Base-by-base conservation (phyloP, 2,888 invertebrate genomes). In the Heliothis peltigera region DNA sequence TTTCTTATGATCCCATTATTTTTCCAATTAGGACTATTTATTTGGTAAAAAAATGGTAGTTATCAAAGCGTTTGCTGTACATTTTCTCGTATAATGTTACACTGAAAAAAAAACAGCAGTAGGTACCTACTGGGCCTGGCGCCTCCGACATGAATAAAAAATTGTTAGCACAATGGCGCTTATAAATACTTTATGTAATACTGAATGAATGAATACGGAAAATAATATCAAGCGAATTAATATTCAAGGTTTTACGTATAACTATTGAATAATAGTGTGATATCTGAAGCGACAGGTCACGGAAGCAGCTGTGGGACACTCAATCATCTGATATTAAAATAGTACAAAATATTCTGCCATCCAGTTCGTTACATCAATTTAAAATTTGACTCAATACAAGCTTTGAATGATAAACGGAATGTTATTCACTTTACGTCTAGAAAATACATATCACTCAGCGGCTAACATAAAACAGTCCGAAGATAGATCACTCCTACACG, bases 191-290 rank as follows among this genome's bases (percentile, higher is more conserved):
- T 10, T 4, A 17, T 39, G n/a, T 21, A 15, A 32, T 21, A 12
- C 35, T 19, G 5, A 17, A 7, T 19, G 7, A 19, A 15, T 35
- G 6, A 64, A 70, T 21, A 51, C 66, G 66, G 73, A 65, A 60
- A 19, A 18, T n/a, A 43, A 28, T 35, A 28, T 48, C 25, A 21
- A 10, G 8, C 2, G 4, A 67, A 53, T 53, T 53, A 53, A 60
- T 53, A 44, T 2, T 39, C 6, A 44, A 46, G 15, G 22, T 42
- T 42, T 25, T 17, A 47, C 52, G 12, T 8, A 17, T 6, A 42
- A 42, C 42, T n/a, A n/a, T 12, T 10, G 8, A 49, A 35, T 35
- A 35, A 35, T 35, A 35, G 15, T 35, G 12, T 12, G 35, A 35
- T 15, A 35, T 15, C 35, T 15, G 35, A 4, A 15, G 35, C 15